Evolutionary conservation across 2,113 vertebrate genomes (phyloP).

Genomic region (Cyanistes caeruleus): DNA sequence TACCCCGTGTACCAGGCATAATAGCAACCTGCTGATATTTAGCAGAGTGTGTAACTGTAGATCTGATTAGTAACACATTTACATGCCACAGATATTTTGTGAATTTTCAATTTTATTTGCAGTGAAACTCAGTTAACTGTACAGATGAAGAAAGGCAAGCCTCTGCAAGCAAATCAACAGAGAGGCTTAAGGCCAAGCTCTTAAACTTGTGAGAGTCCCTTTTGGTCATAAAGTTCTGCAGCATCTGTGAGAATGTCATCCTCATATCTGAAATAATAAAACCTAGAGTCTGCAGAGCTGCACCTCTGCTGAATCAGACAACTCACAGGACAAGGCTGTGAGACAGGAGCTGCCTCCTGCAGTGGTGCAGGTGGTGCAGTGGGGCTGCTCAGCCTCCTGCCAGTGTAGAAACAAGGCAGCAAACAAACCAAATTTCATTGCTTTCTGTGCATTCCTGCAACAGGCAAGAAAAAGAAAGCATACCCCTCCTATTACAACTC

Average conservation of each 20-base stretch:
- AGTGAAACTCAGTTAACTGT: not conserved
- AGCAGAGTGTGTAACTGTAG: not conserved
- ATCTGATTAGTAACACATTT: not conserved
- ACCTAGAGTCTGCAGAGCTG: not conserved
- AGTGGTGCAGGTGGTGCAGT: not conserved
- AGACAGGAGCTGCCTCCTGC: not conserved
- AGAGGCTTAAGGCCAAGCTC: not conserved
- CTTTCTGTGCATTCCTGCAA: not conserved
- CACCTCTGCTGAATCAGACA: not conserved
- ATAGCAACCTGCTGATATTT: not conserved
- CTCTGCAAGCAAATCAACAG: not conserved
- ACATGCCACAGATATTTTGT: not conserved
- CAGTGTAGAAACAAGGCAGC: not conserved
- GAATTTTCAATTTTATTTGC: not conserved
- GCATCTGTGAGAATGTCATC: not conserved
- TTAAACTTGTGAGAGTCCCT: not conserved
- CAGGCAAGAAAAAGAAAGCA: not conserved
- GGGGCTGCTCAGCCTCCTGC: not conserved
- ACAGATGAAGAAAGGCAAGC: not conserved
- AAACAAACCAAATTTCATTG: not conserved
- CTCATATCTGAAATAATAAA: not conserved
- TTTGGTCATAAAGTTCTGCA: not conserved
- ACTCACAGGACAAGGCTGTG: not conserved
- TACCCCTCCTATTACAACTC: not conserved
- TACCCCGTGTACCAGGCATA: not conserved